Evolutionary conservation across 2,113 vertebrate species (phyloP), one percentile per base, ranked within the genome.

Genomic region (Prionailurus bengalensis): DNA sequence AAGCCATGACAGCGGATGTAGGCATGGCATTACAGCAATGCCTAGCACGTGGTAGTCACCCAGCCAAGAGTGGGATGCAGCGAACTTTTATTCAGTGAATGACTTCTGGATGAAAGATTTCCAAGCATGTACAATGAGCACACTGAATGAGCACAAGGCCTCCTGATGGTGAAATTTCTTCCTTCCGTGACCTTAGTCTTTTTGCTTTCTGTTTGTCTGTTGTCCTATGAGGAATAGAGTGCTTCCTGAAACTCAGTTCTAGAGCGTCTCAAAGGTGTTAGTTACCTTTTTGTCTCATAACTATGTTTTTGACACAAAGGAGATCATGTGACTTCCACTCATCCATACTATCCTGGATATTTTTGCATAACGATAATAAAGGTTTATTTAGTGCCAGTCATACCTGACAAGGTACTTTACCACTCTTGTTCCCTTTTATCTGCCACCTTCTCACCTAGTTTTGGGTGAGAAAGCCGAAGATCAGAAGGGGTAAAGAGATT

Each of bases 181-280:
- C 78, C 76, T 51, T 82, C 65, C n/a, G 5, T 33, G n/a, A 58
- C 68, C 21, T 51, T 63, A 33, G 31, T 65, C 63, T 78, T 89
- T 89, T 90, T 80, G 48, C 23, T 65, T 93, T 78, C 87, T 91
- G 66, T 55, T 58, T 95, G 15, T 84, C 65, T 39, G 31, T 53
- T 81, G 9, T 89, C 68, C n/a, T 74, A 9, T 48, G 23, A 58
- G 78, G 36, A 84, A 83, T 2, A 39, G 16, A 76, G 29, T 27
- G 79, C 42, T 73, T 73, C 94, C 10, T 73, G 63, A 80, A 33
- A 53, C 31, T 73, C n/a, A 53, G 45, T 29, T 74, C 51, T 79
- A 71, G 55, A 70, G n/a, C 68, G 33, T 82, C 12, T 39, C 51
- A 53, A 51, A 92, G 53, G 17, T 11, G 14, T 25, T 10, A 21